Evolutionary conservation across 1,140 invertebrate species (phyloP), one percentile per base, ranked within the genome.

Genomic region (Carcinoscorpius rotundicauda): DNA sequence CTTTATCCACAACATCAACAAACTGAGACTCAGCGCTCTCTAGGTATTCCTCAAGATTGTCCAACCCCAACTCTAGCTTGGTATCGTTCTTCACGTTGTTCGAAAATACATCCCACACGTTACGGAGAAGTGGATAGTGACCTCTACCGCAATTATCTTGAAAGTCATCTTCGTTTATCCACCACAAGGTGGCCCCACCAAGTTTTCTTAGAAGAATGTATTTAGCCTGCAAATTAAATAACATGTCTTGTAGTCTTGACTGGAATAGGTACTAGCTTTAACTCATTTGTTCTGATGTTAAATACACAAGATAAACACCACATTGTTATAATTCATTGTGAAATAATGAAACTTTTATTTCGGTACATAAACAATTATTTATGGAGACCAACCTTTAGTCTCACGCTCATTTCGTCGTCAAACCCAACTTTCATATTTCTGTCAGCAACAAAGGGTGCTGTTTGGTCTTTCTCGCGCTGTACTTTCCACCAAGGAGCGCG

Each of bases 1-100:
- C 81, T 72, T 89, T 86, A 3, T 90, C 61, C 49, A 72, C 59
- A 49, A 70, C 62, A 48, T 64, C 68, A 4, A 65, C 49, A 53
- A 68, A 66, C 51, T 66, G 63, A 3, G 63, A 66, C 11, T 66
- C 65, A 49, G 62, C 57, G 6, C 60, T 62, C 4, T 58, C 58
- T 11, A 61, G 49, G n/a, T 49, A 9, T 10, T 60, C 67, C 4
- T 67, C 63, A 0, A 67, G 53, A 53, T 67, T 59, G 4, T 51
- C 29, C n/a, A 58, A 52, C 3, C 52, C 55, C 4, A 4, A 48
- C 50, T 11, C 51, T 3, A 72, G 52, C 29, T 29, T 29, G 29
- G 29, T 29, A 29, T 29, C 29, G 29, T 29, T 29, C 29, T 29
- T 29, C 29, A 29, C 29, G 29, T 29, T 29, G 29, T 29, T 2